Evolutionary conservation across 2,888 invertebrate species (phyloP), one percentile per base, ranked within the genome.

Genomic region (Monochamus alternatus): DNA sequence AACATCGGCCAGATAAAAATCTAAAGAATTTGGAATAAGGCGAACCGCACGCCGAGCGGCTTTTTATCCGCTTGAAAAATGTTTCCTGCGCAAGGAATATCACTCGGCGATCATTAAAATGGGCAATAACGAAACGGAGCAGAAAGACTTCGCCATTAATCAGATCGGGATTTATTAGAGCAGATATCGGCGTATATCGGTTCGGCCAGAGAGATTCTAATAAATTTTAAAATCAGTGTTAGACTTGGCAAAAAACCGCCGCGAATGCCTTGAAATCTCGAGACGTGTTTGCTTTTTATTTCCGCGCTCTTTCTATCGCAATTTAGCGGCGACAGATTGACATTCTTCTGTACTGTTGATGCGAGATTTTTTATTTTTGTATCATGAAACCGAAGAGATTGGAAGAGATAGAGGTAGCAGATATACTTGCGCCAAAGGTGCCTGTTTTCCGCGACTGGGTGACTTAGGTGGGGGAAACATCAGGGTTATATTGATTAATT

Each of bases 131-230:
- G 60, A 76, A 74, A 69, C 59, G 73, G 9, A 52, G 14, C 60
- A 65, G 71, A 73, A 75, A 65, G 70, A 67, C 55, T 75, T 71
- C 14, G 70, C 52, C 75, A 75, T 79, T 74, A 79, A 79, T 77
- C 78, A 75, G 72, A 67, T 63, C 59, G 58, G 75, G 74, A 77
- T 77, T 79, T 79, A 79, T 79, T 79, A 73, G 76, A 76, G 69
- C 77, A 73, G 68, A 66, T 58, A 52, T 51, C 63, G 77, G 74
- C 79, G 66, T 22, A 73, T 74, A 72, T 74, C 64, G 31, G 51
- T 67, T 73, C 59, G 64, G 22, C 22, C 22, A 22, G 22, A 70
- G 73, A 70, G 73, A 65, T 75, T 75, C 76, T 71, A 75, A 78
- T 78, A 78, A 78, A 78, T 76, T 71, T 67, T 68, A 65, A 76